phyloP scores from a whole-genome alignment of 2,113 vertebrate species.

The Gadus chalcogrammus region DNA sequence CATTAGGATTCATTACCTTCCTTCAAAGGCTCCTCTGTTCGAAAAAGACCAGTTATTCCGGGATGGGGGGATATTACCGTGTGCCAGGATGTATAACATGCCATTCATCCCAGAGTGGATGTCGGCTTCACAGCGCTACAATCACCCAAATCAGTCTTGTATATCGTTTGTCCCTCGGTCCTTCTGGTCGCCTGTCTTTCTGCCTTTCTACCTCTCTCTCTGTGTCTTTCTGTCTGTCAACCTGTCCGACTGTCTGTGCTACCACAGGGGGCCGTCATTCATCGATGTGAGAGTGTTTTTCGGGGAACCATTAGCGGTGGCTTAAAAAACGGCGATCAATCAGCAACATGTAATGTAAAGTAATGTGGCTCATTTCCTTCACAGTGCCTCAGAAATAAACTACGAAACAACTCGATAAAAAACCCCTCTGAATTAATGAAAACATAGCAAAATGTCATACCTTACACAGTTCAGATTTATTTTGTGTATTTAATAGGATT shows the following conservation, averaged over 20 bases:
- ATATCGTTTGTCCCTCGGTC: not conserved
- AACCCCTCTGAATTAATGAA: not conserved
- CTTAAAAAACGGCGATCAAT: too few species aligned
- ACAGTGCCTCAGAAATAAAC: not conserved
- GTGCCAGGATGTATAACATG: not conserved
- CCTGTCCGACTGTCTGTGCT: not conserved
- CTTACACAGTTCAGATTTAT: too few species aligned
- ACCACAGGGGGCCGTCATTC: conserved; percentile 4
- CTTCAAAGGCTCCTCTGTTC: conserved; percentile 34
- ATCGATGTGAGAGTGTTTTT: not conserved
- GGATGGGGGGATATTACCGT: not conserved
- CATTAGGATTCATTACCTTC: conserved; percentile 58
- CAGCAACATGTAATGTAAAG: too few species aligned
- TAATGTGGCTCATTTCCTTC: too few species aligned
- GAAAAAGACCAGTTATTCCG: conserved; percentile 26
- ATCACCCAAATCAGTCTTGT: not conserved
- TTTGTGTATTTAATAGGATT: too few species aligned
- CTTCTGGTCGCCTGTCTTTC: too few species aligned
- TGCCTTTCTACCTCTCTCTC: too few species aligned
- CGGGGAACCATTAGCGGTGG: not conserved
- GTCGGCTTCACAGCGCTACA: not conserved
- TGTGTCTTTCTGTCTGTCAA: not conserved
- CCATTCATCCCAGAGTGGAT: not conserved
- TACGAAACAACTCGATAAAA: not conserved
- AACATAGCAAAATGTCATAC: not conserved